Base-by-base conservation (phyloP, 2,113 vertebrate genomes). In the Phasianus colchicus region DNA sequence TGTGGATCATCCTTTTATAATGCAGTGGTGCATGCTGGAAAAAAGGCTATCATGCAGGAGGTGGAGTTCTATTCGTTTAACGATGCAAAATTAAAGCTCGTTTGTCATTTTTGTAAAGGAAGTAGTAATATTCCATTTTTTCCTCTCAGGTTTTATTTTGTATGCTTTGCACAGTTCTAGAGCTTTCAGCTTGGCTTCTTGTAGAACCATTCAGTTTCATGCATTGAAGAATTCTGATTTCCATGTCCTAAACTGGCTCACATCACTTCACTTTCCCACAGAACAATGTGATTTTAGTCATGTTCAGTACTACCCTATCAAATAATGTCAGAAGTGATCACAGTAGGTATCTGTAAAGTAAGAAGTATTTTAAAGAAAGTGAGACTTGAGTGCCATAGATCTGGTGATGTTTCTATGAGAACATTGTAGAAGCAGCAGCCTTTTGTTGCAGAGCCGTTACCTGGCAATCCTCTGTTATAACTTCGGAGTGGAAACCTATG, bases 381-480 rank as follows among this genome's bases (percentile, higher is more conserved):
- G 81, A 83, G 48, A 47, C 43, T 85, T 87, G 30, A 69, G 18
- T 92, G 38, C 30, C 30, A 2, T 34, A 73, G 20, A 27, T 71
- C 10, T 77, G 48, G 48, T 34, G 38, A 45, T 86, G 25, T 45
- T 58, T 64, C 47, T 76, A 32, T 57, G 71, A 93, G 71, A 81
- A 57, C 57, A 16, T 83, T 36, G 43, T 36, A 47, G 76, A 74
- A 94, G 11, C 88, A 70, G 7, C 6, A 48, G 24, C 86, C 57
- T 85, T 96, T 90, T 88, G 32, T 89, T 98, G 42, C 97, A 99
- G 99, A 96, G 96, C 55, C 97, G 92, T n/a, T 99, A 99, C 95
- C 97, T 99, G 79, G 98, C 98, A 69, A 76, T 98, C 43, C 97
- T 99, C 92, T 99, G 99, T 94, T 99, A 99, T 94, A 99, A 99